Conservation (phyloP, 2,113 vertebrate genomes). For the Ahaetulla prasina region DNA sequence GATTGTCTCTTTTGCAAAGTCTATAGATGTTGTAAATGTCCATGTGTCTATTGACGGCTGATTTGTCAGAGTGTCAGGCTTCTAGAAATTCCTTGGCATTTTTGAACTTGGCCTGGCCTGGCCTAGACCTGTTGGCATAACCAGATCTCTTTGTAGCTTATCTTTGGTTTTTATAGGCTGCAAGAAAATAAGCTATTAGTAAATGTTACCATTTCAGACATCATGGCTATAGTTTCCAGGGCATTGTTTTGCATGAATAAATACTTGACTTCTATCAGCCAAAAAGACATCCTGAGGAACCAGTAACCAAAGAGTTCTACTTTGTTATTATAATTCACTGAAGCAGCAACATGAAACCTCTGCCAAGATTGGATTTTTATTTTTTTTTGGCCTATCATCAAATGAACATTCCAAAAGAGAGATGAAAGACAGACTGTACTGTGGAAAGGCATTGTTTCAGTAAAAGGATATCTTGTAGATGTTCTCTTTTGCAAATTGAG, state of each 20-base stretch:
- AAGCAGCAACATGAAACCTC: background rate
- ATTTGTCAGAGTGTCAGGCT: no score
- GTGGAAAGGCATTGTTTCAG: background rate
- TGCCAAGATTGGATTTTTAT: background rate
- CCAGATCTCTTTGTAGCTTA: background rate
- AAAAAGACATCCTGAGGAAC: background rate
- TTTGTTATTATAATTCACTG: background rate
- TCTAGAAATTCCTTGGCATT: no score
- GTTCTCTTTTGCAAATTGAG: background rate
- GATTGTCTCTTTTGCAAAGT: no score
- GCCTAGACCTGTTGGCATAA: background rate
- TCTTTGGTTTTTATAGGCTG: background rate
- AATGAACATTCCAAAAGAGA: background rate
- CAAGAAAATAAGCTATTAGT: background rate
- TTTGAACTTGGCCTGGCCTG: no score
- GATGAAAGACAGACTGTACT: background rate
- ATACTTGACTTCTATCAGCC: background rate
- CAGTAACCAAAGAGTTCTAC: background rate
- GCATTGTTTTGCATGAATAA: conserved; percentile 1
- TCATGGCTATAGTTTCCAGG: background rate
- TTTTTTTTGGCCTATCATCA: background rate
- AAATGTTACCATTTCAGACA: background rate
- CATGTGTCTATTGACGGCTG: no score
- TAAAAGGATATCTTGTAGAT: background rate
- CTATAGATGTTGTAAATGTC: no score